Evolutionary conservation across 1,140 invertebrate genomes (phyloP), one percentile per base, ranked within the genome.

Genomic region (Drosophila littoralis): DNA sequence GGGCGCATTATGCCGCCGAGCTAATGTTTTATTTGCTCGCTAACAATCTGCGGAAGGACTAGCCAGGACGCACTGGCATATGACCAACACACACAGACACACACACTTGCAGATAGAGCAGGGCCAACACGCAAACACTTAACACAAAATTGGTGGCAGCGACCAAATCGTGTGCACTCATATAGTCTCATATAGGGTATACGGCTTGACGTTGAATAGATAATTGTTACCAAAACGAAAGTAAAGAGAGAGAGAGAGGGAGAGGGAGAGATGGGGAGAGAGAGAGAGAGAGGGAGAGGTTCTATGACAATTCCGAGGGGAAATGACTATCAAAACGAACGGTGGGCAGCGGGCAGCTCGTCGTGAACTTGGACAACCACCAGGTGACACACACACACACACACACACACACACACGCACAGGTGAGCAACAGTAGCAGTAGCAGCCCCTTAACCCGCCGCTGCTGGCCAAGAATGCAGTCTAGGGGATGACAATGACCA

Each of bases 1-100:
- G 48, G 42, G 52, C 81, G 77, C 80, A 75, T 77, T 75, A 75
- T 84, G 84, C 84, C 84, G 74, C 63, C 84, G 67, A 89, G 83
- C 83, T 86, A 89, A 89, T 89, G 84, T 89, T 89, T 84, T 89
- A 72, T 89, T 89, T 89, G 85, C 71, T 58, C 71, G 80, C 85
- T 89, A 89, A 89, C 84, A 89, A 89, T 89, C 84, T 89, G 88
- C 88, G 69, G 75, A 84, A 90, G 86, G 86, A 90, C 86, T 83
- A 76, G 40, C n/a, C 79, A 74, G 86, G 70, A 90, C 88, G 83
- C 83, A 88, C 79, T 88, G 83, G 42, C 82, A 82, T 88, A 82
- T 86, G 82, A 86, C 83, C 82, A 86, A 59, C 68, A 72, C 77
- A 76, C 75, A 54, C 48, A 46, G 10, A 59, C 51, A 77, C 48